Conservation (phyloP, 2,888 invertebrate species). For the Lamellibrachia columna region DNA sequence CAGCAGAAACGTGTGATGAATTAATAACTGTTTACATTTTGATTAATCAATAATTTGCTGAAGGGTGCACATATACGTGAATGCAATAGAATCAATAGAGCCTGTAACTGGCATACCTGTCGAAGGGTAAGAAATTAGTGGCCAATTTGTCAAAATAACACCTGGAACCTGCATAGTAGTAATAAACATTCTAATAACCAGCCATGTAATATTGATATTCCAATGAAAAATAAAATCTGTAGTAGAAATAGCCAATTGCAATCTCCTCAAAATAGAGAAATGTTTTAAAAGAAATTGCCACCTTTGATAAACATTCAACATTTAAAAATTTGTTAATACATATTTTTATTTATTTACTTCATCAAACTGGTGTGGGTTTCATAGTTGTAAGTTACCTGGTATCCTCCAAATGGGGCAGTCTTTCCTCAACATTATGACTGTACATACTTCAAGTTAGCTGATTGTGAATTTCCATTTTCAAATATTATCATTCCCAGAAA, state of each 20-base stretch:
- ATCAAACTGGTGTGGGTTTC: no score
- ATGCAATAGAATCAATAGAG: neutral
- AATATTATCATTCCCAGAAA: no score
- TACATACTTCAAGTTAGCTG: no score
- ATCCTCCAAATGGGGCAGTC: no score
- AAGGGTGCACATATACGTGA: neutral
- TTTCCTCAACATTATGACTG: no score
- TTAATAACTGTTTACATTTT: neutral
- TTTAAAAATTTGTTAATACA: no score
- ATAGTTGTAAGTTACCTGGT: no score
- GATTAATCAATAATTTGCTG: constrained; percentile 16
- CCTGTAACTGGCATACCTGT: neutral
- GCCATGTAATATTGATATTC: neutral
- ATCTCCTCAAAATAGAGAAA: neutral
- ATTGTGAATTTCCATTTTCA: no score
- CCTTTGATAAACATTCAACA: no score
- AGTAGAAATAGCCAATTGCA: neutral
- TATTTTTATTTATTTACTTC: no score
- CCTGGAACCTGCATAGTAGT: neutral
- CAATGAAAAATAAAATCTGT: neutral
- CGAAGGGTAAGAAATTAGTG: neutral
- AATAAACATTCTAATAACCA: neutral
- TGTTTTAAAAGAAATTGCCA: neutral
- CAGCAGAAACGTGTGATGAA: neutral
- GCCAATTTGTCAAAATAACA: neutral